A percentile compares a stretch with the other conserved stretches of the same genome.
These are phyloP conservation scores for Cichlasoma orientale DNA, from an alignment of 2,797 vertebrate genomes.

Conservation along the genomic window DNA sequence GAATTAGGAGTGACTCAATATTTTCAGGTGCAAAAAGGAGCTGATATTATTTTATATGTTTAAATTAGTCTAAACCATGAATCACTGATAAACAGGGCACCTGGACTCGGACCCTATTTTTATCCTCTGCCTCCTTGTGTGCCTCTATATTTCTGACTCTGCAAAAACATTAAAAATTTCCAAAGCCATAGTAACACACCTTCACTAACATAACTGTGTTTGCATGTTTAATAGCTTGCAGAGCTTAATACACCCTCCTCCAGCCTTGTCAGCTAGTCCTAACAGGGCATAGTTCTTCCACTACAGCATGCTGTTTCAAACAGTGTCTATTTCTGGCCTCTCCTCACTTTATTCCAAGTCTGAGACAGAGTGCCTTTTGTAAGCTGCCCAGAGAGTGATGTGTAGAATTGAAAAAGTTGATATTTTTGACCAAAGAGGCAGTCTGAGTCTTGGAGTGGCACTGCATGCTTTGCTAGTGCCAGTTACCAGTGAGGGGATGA, in stretches of 20 bases:
- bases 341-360: conserved; percentile 80
- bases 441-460: conserved; percentile 56
- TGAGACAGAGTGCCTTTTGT: conserved; percentile 85
- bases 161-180: conserved; percentile 13
- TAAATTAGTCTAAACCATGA: background rate
- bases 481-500: conserved; percentile 67
- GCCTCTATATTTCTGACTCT: conserved; percentile 14
- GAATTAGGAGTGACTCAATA: too few relatives aligned
- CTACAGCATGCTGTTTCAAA: conserved; percentile 79
- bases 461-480: conserved; percentile 56
- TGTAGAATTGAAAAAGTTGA: conserved; percentile 70
- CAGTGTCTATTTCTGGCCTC: conserved; percentile 83
- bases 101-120: background rate
- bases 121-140: background rate
- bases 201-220: conserved; percentile 24
- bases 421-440: conserved; percentile 72
- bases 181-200: conserved; percentile 2
- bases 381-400: conserved; percentile 73
- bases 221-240: conserved; percentile 40
- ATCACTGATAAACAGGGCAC: background rate
- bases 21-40: too few relatives aligned
- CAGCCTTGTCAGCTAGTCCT: conserved; percentile 57
- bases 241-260: conserved; percentile 29
- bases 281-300: conserved; percentile 76
- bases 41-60: too few relatives aligned